These are phyloP conservation scores for Silurus aristotelis DNA, from an alignment of 2,797 vertebrate genomes.

Conservation along the genomic window DNA sequence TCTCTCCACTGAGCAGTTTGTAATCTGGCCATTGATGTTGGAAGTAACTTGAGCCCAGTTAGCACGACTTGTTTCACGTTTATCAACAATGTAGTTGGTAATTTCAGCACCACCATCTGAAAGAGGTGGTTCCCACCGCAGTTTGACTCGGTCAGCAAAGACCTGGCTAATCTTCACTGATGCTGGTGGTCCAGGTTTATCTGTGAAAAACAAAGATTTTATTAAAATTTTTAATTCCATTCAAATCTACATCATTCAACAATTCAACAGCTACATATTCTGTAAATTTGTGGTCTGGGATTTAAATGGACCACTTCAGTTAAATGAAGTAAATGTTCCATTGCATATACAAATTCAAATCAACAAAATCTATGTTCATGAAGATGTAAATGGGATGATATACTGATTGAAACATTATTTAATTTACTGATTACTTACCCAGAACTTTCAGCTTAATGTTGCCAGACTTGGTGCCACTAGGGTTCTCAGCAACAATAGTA, in stretches of 20 bases:
- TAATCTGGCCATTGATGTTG: slow-evolving; percentile 83
- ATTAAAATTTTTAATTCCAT: background rate
- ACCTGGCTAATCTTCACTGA: slow-evolving; percentile 89
- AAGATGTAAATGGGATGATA: background rate
- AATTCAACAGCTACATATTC: too few relatives aligned
- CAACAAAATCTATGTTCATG: background rate
- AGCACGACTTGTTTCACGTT: slow-evolving; percentile 95
- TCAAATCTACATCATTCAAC: background rate
- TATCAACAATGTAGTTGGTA: slow-evolving; percentile 96
- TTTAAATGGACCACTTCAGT: background rate
- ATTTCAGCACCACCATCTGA: slow-evolving; percentile 98
- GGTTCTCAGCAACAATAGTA: slow-evolving; percentile 90
- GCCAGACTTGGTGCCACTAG: slow-evolving; percentile 88
- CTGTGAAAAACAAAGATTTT: slow-evolving; percentile 68
- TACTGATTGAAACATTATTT: background rate
- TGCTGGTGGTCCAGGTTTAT: slow-evolving; percentile 95
- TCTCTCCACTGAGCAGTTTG: slow-evolving; percentile 91
- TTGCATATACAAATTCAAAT: too few relatives aligned
- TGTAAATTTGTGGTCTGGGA: background rate
- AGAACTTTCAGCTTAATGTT: slow-evolving; percentile 88
- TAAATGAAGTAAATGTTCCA: background rate
- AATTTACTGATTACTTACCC: slow-evolving; percentile 63
- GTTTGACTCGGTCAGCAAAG: slow-evolving; percentile 87
- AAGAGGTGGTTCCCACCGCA: slow-evolving; percentile 92
- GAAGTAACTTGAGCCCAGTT: slow-evolving; percentile 96